Base-by-base conservation (phyloP, 2,113 vertebrate species). In the Cyphomyrus plagiostoma region DNA sequence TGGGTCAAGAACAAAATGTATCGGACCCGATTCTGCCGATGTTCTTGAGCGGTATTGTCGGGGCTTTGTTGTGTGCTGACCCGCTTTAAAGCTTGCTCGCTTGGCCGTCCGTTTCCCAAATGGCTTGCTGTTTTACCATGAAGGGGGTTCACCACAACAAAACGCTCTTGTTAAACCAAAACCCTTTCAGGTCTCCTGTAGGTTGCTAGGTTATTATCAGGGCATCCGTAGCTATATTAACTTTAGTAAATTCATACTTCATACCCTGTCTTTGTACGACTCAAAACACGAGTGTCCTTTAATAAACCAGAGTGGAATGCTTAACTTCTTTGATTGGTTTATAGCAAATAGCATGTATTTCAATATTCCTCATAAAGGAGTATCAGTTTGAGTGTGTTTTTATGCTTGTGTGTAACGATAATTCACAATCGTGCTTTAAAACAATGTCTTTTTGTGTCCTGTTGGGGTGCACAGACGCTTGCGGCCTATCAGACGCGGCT, bases 401-500 rank as follows among this genome's bases (percentile, higher is more conserved):
- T 93, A 93, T 94, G 94, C 94, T 93, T 87, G 92, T 94, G 93
- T 95, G 94, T 95, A 93, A 94, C 93, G 94, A 26, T 30, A 70
- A 91, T 92, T 92, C 91, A 92, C 94, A 94, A 92, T 91, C 90
- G 90, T 92, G 23, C 88, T 94, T 93, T 95, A 94, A 15, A 35
- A 48, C 90, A 85, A 15, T 91, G 85, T 88, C 89, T 90, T 53
- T 90, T 84, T 85, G 23, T 91, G 88, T 93, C 92, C 91, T 89
- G 86, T 91, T 83, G 53, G 50, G 49, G 56, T 91, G 86, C 91
- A 90, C 95, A 99, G 98, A 99, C 93, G 98, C 98, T 94, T 99
- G 98, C 93, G 98, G 98, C 96, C 97, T 99, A 94, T 99, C 98
- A 92, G 98, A 99, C 93, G 97, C 97, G 88, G 98, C 98, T 91